A percentile compares a stretch with the other conserved stretches of the same genome.
These are phyloP conservation scores for Colius striatus DNA, from an alignment of 2,113 vertebrate genomes.

Conservation along the genomic window DNA sequence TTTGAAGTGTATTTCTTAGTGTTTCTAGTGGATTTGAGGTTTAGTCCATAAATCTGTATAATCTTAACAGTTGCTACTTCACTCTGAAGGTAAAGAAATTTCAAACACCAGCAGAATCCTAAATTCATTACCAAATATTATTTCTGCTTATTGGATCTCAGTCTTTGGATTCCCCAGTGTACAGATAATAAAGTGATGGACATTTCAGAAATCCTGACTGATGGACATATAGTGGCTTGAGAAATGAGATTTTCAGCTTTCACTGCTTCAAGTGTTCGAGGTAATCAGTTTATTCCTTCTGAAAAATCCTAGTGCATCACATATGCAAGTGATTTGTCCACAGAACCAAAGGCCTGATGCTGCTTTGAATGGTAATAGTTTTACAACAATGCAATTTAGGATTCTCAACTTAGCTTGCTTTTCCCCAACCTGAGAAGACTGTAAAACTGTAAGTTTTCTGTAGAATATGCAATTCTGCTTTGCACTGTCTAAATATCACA, in stretches of 20 bases:
- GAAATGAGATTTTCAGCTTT: constrained; percentile 39
- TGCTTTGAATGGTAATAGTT: background rate
- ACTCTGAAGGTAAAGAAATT: background rate
- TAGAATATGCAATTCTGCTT: background rate
- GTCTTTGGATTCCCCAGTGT: background rate
- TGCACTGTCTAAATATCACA: background rate
- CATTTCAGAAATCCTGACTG: constrained; percentile 25
- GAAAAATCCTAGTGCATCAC: background rate
- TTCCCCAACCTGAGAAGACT: background rate
- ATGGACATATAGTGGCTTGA: background rate
- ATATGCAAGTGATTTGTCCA: background rate
- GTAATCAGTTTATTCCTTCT: background rate
- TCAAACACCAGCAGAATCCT: background rate
- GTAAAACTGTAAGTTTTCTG: background rate
- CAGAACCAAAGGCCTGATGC: background rate
- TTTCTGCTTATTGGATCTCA: background rate
- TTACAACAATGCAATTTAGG: background rate
- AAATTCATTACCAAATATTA: background rate
- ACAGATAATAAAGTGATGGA: background rate
- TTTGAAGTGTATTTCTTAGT: background rate
- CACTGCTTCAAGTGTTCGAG: background rate
- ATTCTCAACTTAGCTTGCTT: background rate
- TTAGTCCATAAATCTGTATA: background rate
- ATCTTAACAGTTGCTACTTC: background rate
- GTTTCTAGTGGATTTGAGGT: background rate